Conservation (phyloP, 1,140 invertebrate species). For the Drosophila melanogaster region DNA sequence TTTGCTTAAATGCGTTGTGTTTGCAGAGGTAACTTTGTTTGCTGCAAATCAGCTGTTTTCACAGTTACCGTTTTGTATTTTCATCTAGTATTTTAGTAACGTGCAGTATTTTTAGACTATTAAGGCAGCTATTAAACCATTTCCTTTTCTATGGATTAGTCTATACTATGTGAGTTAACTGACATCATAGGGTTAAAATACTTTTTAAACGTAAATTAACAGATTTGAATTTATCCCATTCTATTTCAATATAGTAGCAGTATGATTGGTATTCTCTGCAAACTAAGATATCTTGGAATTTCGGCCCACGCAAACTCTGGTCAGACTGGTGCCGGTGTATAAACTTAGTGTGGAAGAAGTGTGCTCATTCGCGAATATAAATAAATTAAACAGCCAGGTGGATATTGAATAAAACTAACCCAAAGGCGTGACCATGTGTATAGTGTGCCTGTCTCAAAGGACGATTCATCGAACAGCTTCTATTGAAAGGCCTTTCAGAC, state of each 20-base stretch:
- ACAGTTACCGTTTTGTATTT: not conserved
- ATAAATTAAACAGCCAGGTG: slow-evolving; percentile 35
- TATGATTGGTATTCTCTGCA: not conserved
- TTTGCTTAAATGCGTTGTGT: not conserved
- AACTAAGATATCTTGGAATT: not conserved
- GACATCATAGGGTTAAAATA: too few relatives aligned
- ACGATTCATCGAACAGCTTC: not conserved
- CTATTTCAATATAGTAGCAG: not conserved
- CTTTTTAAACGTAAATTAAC: too few relatives aligned
- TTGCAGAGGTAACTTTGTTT: slow-evolving; percentile 13
- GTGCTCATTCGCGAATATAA: slow-evolving; percentile 34
- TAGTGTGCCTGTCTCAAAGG: not conserved
- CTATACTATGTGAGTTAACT: too few relatives aligned
- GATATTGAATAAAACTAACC: slow-evolving; percentile 29
- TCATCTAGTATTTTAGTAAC: not conserved
- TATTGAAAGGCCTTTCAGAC: too few relatives aligned
- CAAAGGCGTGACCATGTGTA: slow-evolving; percentile 9
- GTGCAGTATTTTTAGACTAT: not conserved
- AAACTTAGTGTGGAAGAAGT: slow-evolving; percentile 39
- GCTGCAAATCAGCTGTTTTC: slow-evolving; percentile 45
- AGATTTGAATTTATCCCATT: not conserved
- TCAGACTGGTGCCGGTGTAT: slow-evolving; percentile 29
- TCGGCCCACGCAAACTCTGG: not conserved
- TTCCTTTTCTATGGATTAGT: too few relatives aligned
- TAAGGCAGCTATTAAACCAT: too few relatives aligned